A percentile compares a stretch with the other conserved stretches of the same genome.
Evolutionary conservation across 2,888 invertebrate genomes (phyloP).

Genomic region (Chromoteleia sp.): DNA sequence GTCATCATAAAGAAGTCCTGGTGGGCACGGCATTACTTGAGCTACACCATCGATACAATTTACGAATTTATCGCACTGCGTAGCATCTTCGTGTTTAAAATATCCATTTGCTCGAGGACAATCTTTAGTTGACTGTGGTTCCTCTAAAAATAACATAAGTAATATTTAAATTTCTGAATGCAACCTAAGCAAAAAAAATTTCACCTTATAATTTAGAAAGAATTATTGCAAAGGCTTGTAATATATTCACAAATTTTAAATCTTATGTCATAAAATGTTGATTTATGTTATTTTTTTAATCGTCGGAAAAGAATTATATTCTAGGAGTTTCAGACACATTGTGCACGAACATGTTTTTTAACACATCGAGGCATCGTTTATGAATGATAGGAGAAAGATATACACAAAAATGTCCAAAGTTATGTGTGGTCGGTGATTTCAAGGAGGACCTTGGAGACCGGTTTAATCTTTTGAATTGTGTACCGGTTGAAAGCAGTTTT

Average conservation of each 20-base stretch:
- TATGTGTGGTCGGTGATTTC: slow-evolving; percentile 53
- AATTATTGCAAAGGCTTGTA: too few species aligned
- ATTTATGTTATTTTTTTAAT: too few species aligned
- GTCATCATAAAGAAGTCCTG: slow-evolving; percentile 91
- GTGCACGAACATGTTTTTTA: not conserved
- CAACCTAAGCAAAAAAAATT: too few species aligned
- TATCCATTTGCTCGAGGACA: slow-evolving; percentile 93
- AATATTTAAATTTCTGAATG: slow-evolving; percentile 6
- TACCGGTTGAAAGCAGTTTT: slow-evolving; percentile 68
- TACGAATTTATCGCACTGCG: slow-evolving; percentile 91
- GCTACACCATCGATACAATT: slow-evolving; percentile 91
- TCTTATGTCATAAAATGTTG: too few species aligned
- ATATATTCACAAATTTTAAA: too few species aligned
- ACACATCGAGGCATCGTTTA: slow-evolving; percentile 15
- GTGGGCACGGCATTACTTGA: slow-evolving; percentile 87
- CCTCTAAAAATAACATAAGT: slow-evolving; percentile 86
- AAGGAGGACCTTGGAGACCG: slow-evolving; percentile 72
- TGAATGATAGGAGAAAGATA: slow-evolving; percentile 34
- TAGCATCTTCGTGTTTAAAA: slow-evolving; percentile 90
- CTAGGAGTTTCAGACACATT: not conserved
- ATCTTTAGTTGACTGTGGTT: slow-evolving; percentile 89
- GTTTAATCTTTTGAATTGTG: slow-evolving; percentile 67
- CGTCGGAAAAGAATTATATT: slow-evolving; percentile 4
- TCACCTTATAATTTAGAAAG: too few species aligned
- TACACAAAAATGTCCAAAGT: slow-evolving; percentile 38